Evolutionary conservation across 1,140 invertebrate species (phyloP), one percentile per base, ranked within the genome.

Genomic region (Drosophila virilis): DNA sequence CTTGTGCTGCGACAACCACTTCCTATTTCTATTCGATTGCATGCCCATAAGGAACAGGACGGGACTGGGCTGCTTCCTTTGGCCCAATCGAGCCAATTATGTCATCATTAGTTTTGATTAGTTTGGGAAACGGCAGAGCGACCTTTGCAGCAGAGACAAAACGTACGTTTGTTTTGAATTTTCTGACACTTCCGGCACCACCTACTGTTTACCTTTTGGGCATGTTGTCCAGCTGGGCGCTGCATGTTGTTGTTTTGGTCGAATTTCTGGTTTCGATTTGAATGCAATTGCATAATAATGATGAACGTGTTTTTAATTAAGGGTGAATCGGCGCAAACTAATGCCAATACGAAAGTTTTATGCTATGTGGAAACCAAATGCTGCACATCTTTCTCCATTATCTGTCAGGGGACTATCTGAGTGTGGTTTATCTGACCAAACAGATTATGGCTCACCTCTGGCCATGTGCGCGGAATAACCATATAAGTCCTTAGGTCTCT

Each of bases 31-130:
- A 59, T 75, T 59, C 46, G 61, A 65, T 65, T 52, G 22, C 66
- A 50, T 45, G 77, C 52, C 52, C 59, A 59, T 50, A 10, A 22
- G 13, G 35, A 8, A 55, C 37, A 55, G n/a, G 12, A 54, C 54
- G 4, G 37, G n/a, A 22, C 45, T 58, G 52, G 33, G 13, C 68
- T 77, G 67, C 48, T 65, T 69, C 61, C 66, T 48, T 73, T 35
- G 70, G 60, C 37, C 32, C 59, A 52, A 85, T 80, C 68, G 77
- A 88, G 80, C 73, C 84, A 89, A 89, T 89, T 84, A 89, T 89
- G 84, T 84, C 84, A 89, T 89, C 84, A 89, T 89, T 89, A 89
- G 84, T 82, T 84, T 80, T 83, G 80, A 88, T 88, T 75, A 80
- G 70, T 84, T 70, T 72, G 68, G 42, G 35, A 51, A 12, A 48